These are phyloP conservation scores for Stenchaetothrips biformis DNA, from an alignment of 2,888 invertebrate genomes.

Conservation along the genomic window DNA sequence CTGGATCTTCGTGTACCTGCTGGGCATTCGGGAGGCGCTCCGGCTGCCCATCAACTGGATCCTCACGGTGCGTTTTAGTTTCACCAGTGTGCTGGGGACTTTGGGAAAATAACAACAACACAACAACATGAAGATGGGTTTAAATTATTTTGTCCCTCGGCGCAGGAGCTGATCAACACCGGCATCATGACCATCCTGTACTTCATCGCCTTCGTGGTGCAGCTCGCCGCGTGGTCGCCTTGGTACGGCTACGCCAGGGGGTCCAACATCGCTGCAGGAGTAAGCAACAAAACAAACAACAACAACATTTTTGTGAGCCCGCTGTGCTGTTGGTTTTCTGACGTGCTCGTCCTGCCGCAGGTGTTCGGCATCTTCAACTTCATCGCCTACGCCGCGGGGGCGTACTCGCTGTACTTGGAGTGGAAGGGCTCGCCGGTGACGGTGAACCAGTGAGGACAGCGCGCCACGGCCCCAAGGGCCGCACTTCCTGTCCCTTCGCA, in stretches of 20 bases:
- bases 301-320: too few relatives aligned
- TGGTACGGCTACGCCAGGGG: slow-evolving; percentile 46
- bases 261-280: slow-evolving; percentile 70
- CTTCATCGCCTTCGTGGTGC: slow-evolving; percentile 73
- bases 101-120: background rate
- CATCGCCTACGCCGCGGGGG: slow-evolving; percentile 68
- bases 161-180: slow-evolving; percentile 75
- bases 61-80: slow-evolving; percentile 59
- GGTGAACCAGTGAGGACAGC: slow-evolving; percentile 11
- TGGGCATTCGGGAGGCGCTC: slow-evolving; percentile 73
- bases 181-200: slow-evolving; percentile 65
- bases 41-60: slow-evolving; percentile 79
- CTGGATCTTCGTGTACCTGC: slow-evolving; percentile 74
- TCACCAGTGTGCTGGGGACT: background rate
- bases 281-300: slow-evolving; percentile 50
- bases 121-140: background rate
- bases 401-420: slow-evolving; percentile 70
- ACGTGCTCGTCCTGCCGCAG: slow-evolving; percentile 47
- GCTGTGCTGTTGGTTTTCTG: too few relatives aligned
- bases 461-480: background rate
- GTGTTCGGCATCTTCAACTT: slow-evolving; percentile 79
- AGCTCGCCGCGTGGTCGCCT: slow-evolving; percentile 61
- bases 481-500: too few relatives aligned
- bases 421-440: slow-evolving; percentile 49
- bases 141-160: background rate